Percentiles rank a stretch among this genome's conserved stretches.
Evolutionary conservation across 2,113 vertebrate genomes (phyloP).

Genomic region (Indri indri): DNA sequence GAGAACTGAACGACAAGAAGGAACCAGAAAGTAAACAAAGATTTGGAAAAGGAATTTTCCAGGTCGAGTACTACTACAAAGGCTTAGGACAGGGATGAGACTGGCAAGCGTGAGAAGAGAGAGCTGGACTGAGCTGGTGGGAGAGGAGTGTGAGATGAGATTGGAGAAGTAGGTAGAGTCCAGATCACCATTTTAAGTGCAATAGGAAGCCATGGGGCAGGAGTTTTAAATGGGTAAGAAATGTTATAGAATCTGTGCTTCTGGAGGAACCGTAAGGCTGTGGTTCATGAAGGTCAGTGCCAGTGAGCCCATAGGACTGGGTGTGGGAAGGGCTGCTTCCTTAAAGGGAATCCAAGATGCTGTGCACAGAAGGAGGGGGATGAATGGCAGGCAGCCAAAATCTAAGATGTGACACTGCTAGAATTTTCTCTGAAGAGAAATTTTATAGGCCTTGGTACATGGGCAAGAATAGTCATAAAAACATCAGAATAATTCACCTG

Average conservation of each 20-base stretch:
- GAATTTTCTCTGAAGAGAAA: not conserved
- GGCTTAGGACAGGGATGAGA: not conserved
- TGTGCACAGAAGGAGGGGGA: not conserved
- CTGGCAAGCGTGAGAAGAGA: not conserved
- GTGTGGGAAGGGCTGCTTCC: not conserved
- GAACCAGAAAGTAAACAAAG: not conserved
- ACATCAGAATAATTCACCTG: not conserved
- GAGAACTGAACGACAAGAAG: not conserved
- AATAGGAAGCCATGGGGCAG: not conserved
- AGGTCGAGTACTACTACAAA: not conserved
- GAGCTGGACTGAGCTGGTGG: not conserved
- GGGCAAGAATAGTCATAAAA: not conserved
- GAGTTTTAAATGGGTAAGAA: not conserved
- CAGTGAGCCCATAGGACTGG: not conserved
- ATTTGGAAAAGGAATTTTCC: not conserved
- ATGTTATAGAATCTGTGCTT: not conserved
- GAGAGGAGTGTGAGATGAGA: fast-evolving
- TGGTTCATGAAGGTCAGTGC: not conserved
- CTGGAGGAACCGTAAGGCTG: not conserved
- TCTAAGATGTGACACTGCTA: not conserved
- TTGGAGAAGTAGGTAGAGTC: not conserved
- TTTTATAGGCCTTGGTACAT: not conserved
- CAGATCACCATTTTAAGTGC: not conserved
- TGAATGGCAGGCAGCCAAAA: not conserved
- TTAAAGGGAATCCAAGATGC: not conserved